Conservation (phyloP, 2,888 invertebrate genomes). For the Zele albiditarsus region DNA sequence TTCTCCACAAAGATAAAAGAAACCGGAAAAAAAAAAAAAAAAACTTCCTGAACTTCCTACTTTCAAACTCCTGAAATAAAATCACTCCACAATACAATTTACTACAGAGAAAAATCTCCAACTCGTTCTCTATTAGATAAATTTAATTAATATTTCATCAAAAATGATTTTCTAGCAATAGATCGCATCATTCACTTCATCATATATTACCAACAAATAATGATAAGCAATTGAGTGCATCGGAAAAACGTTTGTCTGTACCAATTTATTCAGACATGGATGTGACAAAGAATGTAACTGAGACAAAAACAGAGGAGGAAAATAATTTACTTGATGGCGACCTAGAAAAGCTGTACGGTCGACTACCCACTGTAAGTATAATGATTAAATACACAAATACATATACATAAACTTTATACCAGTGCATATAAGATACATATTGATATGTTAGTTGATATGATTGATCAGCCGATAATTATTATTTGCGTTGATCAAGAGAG, state of each 20-base stretch:
- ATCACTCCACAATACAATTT: too few relatives aligned
- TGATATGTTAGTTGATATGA: conserved; percentile 30
- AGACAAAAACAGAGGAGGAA: conserved; percentile 66
- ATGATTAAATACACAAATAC: not conserved
- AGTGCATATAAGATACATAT: conserved; percentile 8
- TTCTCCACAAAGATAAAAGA: too few relatives aligned
- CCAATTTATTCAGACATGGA: conserved; percentile 67
- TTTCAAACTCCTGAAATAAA: too few relatives aligned
- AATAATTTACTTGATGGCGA: conserved; percentile 68
- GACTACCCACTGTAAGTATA: conserved; percentile 65
- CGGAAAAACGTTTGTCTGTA: conserved; percentile 67
- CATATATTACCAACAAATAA: conserved; percentile 56
- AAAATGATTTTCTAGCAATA: conserved; percentile 41
- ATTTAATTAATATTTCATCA: too few relatives aligned
- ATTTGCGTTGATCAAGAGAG: conserved; percentile 29
- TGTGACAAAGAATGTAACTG: conserved; percentile 58
- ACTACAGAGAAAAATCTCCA: too few relatives aligned
- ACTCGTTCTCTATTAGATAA: too few relatives aligned
- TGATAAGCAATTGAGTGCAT: conserved; percentile 61
- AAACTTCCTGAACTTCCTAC: too few relatives aligned
- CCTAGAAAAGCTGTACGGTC: conserved; percentile 65
- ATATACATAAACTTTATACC: not conserved
- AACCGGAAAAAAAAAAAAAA: too few relatives aligned
- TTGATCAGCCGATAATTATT: conserved; percentile 39
- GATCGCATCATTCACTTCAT: conserved; percentile 67